Base-by-base conservation (phyloP, 1,140 invertebrate genomes). In the Galendromus occidentalis region DNA sequence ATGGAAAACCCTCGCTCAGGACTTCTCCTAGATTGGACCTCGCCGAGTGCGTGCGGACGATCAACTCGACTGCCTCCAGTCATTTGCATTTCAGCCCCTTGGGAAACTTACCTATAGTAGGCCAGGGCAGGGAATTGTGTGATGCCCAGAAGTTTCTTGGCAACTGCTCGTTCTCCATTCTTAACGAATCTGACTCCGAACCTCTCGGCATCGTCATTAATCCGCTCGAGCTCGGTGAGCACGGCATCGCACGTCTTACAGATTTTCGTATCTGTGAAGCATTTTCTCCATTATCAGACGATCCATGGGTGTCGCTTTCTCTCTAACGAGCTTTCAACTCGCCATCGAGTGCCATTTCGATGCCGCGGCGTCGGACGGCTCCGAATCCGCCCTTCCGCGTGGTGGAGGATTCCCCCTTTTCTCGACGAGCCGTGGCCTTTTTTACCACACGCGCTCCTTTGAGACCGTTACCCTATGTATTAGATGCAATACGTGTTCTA, bases 161-260 rank as follows among this genome's bases (percentile, higher is more conserved):
- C 90, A 71, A 90, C 80, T 78, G 89, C 82, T 81, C 92, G 91
- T 79, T 94, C 91, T 80, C 91, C 91, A 75, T 91, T 91, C 79
- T 93, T 93, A 67, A 92, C 88, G 78, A 93, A 90, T 76, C 90
- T 86, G 69, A 94, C 88, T 70, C 89, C 89, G 76, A 92, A 91
- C 42, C 85, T 84, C 77, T 91, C 88, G 64, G 88, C 91, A 76
- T 92, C 89, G 77, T 91, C 88, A 79, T 92, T 88, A 73, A 93
- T 93, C 76, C 89, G 89, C 78, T 93, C 88, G 73, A 93, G 77
- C 78, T 91, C 88, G 69, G 84, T 83, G 72, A 93, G 80, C 68
- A 91, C 88, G 76, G 86, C 87, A 79, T 92, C 88, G 77, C 88
- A 91, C 71, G 87, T 88, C 71, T 86, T 84, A 77, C 89, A 93